phyloP scores from a whole-genome alignment of 2,888 invertebrate genomes.

The Monochamus alternatus region DNA sequence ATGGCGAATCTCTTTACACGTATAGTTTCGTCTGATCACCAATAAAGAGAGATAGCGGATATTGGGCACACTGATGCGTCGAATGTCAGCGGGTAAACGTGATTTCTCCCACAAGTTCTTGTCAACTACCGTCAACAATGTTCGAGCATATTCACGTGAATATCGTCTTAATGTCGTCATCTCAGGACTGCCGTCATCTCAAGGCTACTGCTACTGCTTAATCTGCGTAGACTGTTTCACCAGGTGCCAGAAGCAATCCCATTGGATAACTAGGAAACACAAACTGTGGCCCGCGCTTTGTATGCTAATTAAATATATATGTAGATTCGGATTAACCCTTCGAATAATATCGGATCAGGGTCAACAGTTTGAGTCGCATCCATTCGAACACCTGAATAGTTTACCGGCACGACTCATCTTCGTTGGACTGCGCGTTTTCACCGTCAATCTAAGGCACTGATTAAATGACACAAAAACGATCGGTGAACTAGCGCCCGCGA shows the following conservation, averaged over 20 bases:
- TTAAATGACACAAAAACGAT: conserved; percentile 32
- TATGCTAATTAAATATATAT: conserved; percentile 66
- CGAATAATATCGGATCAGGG: conserved; percentile 63
- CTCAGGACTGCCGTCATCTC: conserved; percentile 47
- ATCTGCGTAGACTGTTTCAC: conserved; percentile 44
- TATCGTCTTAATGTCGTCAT: conserved; percentile 35
- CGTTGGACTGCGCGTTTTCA: too few species aligned
- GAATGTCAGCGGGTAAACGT: conserved; percentile 64
- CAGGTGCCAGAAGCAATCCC: conserved; percentile 46
- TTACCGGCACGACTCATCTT: too few species aligned
- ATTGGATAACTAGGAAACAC: conserved; percentile 36
- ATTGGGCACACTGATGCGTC: conserved; percentile 59
- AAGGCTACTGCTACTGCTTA: conserved; percentile 43
- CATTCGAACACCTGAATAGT: conserved; percentile 54
- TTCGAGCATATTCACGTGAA: conserved; percentile 57
- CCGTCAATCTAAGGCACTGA: conserved; percentile 56
- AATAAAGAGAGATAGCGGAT: conserved; percentile 61
- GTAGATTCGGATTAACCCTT: conserved; percentile 66
- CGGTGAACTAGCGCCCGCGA: conserved; percentile 34
- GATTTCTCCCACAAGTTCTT: neutral
- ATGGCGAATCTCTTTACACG: conserved; percentile 57
- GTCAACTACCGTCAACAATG: conserved; percentile 33
- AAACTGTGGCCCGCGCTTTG: conserved; percentile 61
- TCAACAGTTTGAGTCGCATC: too few species aligned
- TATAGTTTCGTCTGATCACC: conserved; percentile 65